Evolutionary conservation across 2,797 vertebrate genomes (phyloP).

Genomic region (Eupleurogrammus muticus): DNA sequence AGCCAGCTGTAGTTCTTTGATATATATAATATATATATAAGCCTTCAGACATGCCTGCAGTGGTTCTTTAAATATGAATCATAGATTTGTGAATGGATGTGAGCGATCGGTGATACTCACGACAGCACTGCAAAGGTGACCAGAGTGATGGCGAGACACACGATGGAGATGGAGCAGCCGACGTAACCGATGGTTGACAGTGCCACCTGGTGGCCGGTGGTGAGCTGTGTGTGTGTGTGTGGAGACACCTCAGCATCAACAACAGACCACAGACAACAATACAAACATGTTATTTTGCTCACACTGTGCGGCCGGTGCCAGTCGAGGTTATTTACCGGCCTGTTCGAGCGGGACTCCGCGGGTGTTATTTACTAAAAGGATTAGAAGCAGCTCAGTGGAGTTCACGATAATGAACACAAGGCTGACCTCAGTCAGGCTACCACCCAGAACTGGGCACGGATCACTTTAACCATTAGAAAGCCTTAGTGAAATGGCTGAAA

Average conservation of each 20-base stretch:
- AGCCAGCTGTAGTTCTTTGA: no score
- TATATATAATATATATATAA: neutral
- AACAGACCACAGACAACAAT: conserved; percentile 16
- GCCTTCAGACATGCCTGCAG: neutral
- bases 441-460: conserved; percentile 9
- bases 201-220: conserved; percentile 90
- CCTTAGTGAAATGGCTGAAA: conserved; percentile 5
- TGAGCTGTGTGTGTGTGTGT: conserved; percentile 86
- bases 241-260: conserved; percentile 35
- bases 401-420: conserved; percentile 23
- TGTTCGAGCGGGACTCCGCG: conserved; percentile 7
- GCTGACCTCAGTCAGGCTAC: conserved; percentile 8
- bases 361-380: conserved; percentile 16
- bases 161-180: conserved; percentile 94
- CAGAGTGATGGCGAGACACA: conserved; percentile 93
- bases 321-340: neutral
- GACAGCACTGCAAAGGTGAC: conserved; percentile 95
- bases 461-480: conserved; percentile 6
- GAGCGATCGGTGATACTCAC: conserved; percentile 85
- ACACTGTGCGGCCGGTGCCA: neutral
- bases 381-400: conserved; percentile 9
- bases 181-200: conserved; percentile 96
- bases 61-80: no score
- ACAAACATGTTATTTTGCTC: neutral
- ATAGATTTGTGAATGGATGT: neutral